These are phyloP conservation scores for Papilio gigon DNA, from an alignment of 2,888 invertebrate genomes.

Conservation along the genomic window DNA sequence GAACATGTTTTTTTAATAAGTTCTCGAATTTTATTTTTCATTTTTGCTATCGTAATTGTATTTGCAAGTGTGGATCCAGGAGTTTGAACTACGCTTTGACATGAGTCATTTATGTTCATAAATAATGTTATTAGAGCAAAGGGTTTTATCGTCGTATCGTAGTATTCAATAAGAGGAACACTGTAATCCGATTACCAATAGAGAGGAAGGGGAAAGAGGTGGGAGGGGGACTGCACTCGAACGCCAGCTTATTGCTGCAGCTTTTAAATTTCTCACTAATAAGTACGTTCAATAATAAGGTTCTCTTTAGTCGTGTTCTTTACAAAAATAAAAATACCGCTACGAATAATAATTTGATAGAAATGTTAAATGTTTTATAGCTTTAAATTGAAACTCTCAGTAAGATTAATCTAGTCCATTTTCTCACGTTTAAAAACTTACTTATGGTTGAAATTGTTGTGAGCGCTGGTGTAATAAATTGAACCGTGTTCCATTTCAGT, in stretches of 20 bases:
- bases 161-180: not conserved
- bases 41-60: no score
- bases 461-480: not conserved
- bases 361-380: not conserved
- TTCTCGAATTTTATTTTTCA: no score
- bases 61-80: no score
- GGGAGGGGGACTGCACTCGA: not conserved
- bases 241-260: not conserved
- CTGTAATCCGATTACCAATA: constrained; percentile 2
- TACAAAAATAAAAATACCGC: not conserved
- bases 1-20: no score
- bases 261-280: constrained; percentile 8
- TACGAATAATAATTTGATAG: not conserved
- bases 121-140: not conserved
- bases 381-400: constrained; percentile 5
- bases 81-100: no score
- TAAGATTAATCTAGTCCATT: not conserved
- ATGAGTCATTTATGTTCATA: not conserved
- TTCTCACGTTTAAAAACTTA: not conserved
- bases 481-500: not conserved
- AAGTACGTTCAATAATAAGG: not conserved
- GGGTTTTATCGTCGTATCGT: not conserved
- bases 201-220: not conserved
- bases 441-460: not conserved
- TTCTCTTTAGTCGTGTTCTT: not conserved